Evolutionary conservation across 2,888 invertebrate species (phyloP).

Genomic region (Chaitophorus viminalis): DNA sequence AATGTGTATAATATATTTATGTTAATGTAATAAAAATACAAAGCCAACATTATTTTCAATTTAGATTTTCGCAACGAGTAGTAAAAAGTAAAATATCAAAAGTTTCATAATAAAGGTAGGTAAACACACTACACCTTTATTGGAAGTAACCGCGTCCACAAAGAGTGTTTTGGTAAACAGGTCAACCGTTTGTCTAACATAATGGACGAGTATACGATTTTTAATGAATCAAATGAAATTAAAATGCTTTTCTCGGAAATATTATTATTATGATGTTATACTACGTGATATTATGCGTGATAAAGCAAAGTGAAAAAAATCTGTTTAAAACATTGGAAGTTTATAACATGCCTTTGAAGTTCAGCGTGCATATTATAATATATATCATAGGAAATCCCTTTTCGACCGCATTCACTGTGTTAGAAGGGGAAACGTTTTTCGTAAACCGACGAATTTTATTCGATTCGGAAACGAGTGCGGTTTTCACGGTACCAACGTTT

Average conservation of each 20-base stretch:
- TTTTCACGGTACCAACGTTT: not conserved
- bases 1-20: not conserved
- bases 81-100: not conserved
- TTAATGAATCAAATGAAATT: not conserved
- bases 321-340: not conserved
- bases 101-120: not conserved
- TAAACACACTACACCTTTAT: not conserved
- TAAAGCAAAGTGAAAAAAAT: not conserved
- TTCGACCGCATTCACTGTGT: not conserved
- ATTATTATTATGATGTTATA: not conserved
- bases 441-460: not conserved
- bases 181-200: not conserved
- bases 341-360: conserved; percentile 13
- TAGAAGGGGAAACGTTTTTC: not conserved
- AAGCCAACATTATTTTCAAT: not conserved
- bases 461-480: not conserved
- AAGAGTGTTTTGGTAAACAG: not conserved
- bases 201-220: not conserved
- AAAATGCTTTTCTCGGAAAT: not conserved
- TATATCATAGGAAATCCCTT: not conserved
- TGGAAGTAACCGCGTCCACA: not conserved
- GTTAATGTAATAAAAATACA: not conserved
- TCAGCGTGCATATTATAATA: no score
- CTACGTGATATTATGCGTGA: no score
- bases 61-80: not conserved